Percentiles rank a stretch among this genome's conserved stretches.
These are phyloP conservation scores for Pangasius larnaudii DNA, from an alignment of 2,797 vertebrate genomes.

Conservation along the genomic window DNA sequence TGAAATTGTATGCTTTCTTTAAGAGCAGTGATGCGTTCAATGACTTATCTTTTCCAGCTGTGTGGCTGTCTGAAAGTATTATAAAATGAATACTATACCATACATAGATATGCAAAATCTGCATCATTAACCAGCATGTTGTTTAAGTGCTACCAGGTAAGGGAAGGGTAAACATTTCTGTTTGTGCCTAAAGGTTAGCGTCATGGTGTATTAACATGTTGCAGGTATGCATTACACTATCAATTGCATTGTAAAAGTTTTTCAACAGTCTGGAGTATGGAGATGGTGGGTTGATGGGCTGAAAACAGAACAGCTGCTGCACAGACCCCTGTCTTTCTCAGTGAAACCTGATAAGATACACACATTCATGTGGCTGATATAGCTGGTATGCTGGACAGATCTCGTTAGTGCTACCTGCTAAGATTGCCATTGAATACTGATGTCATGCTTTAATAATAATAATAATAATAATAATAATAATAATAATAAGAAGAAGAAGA, in stretches of 20 bases:
- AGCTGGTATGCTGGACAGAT: slow-evolving; percentile 53
- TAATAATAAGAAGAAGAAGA: not conserved
- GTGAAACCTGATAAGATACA: slow-evolving; percentile 67
- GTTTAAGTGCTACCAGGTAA: not conserved
- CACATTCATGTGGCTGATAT: slow-evolving; percentile 54
- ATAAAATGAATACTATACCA: not conserved
- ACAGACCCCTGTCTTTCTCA: slow-evolving; percentile 57
- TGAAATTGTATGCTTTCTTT: slow-evolving; percentile 53
- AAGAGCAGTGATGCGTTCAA: slow-evolving; percentile 36
- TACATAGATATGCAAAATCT: not conserved
- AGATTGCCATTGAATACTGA: not conserved
- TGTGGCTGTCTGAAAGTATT: not conserved
- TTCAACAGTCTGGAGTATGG: slow-evolving; percentile 12
- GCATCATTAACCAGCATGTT: not conserved
- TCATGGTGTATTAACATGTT: not conserved
- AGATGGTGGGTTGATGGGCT: slow-evolving; percentile 14
- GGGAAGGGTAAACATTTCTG: not conserved
- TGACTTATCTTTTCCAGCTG: slow-evolving; percentile 15
- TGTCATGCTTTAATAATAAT: not conserved
- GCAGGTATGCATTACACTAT: not conserved
- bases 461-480: not conserved
- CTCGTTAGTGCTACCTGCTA: slow-evolving; percentile 1
- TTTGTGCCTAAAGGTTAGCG: not conserved
- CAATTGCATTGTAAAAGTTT: not conserved
- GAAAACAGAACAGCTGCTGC: slow-evolving; percentile 64